Conservation (phyloP, 2,797 vertebrate genomes). For the Harpagifer antarcticus region DNA sequence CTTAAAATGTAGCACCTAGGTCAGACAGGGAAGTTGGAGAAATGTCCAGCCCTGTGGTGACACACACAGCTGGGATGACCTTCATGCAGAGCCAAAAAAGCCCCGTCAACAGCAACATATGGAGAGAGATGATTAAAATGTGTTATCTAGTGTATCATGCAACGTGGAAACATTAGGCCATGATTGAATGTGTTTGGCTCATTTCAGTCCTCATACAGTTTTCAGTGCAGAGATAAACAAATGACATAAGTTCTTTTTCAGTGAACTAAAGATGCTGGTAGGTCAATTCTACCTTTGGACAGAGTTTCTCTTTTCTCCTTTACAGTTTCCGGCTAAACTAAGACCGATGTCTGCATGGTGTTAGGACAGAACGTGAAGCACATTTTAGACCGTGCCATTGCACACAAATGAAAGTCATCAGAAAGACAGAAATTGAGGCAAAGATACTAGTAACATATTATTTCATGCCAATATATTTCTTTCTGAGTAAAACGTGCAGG, state of each 20-base stretch:
- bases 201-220: background rate
- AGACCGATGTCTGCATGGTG: too few species aligned
- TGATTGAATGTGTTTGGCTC: background rate
- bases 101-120: conserved; percentile 37
- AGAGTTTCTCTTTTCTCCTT: too few species aligned
- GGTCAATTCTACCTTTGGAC: too few species aligned
- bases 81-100: conserved; percentile 52
- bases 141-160: conserved; percentile 9
- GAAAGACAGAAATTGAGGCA: too few species aligned
- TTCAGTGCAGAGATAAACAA: too few species aligned
- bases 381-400: background rate
- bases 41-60: conserved; percentile 44
- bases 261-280: too few species aligned
- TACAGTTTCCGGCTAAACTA: too few species aligned
- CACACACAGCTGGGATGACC: conserved; percentile 63
- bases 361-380: too few species aligned
- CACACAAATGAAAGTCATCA: background rate
- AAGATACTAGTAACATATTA: too few species aligned
- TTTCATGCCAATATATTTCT: too few species aligned
- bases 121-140: conserved; percentile 30
- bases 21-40: conserved; percentile 56
- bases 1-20: conserved; percentile 48
- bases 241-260: too few species aligned
- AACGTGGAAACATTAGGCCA: background rate
- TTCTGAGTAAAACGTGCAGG: too few species aligned